These are phyloP conservation scores for Vicugna pacos DNA, from an alignment of 2,113 vertebrate species.

Conservation along the genomic window DNA sequence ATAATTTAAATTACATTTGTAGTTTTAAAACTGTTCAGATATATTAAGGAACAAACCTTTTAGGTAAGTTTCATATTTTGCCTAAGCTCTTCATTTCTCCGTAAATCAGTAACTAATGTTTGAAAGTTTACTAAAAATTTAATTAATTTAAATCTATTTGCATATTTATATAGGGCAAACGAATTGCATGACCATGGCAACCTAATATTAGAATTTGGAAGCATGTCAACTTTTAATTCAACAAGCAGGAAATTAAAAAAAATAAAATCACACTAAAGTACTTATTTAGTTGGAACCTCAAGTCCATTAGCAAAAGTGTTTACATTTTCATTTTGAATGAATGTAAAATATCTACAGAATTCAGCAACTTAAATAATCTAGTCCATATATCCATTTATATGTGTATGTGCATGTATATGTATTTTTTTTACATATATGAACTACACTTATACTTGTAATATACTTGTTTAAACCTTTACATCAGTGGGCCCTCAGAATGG, in stretches of 20 bases:
- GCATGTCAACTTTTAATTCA: background rate
- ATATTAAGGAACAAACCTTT: background rate
- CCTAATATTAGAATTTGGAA: background rate
- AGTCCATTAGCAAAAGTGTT: background rate
- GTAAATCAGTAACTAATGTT: background rate
- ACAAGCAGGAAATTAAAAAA: background rate
- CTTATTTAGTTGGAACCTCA: background rate
- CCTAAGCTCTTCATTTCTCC: background rate
- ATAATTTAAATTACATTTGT: background rate
- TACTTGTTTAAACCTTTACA: background rate
- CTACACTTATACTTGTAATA: background rate
- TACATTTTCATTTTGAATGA: background rate
- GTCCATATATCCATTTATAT: background rate
- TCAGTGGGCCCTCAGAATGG: background rate
- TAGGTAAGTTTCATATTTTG: background rate
- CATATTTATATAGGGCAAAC: background rate
- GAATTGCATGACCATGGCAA: background rate
- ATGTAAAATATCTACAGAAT: background rate
- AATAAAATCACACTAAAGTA: background rate
- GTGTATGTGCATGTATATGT: background rate
- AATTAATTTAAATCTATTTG: background rate
- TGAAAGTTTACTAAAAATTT: background rate
- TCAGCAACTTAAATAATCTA: background rate
- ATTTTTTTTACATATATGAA: background rate
- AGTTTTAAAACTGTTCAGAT: background rate